Evolutionary conservation across 1,140 invertebrate species (phyloP).

Genomic region (Araneus ventricosus): DNA sequence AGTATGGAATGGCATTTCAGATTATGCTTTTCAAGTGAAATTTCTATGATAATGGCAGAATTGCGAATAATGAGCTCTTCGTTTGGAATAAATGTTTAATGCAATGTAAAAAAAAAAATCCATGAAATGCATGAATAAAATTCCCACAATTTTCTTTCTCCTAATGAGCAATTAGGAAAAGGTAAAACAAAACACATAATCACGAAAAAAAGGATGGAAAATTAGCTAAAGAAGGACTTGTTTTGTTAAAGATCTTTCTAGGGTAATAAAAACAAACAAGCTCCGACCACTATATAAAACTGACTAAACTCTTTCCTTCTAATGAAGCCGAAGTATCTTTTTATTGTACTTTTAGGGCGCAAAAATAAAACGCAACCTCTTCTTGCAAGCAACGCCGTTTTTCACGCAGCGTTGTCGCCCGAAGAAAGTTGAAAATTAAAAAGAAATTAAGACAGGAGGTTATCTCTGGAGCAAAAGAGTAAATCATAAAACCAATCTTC

Average conservation of each 20-base stretch:
- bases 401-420: conserved; percentile 1
- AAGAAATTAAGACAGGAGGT: conserved; percentile 34
- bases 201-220: neutral
- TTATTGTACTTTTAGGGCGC: neutral
- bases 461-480: conserved; percentile 1
- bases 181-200: neutral
- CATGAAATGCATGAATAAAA: neutral
- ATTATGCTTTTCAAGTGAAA: neutral
- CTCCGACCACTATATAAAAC: neutral
- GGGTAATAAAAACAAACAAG: conserved; percentile 11
- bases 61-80: neutral
- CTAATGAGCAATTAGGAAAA: neutral
- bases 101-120: neutral
- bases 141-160: neutral
- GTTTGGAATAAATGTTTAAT: neutral
- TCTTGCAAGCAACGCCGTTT: neutral
- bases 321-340: neutral
- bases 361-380: neutral
- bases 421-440: conserved; percentile 34
- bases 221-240: neutral
- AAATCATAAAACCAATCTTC: conserved; percentile 46
- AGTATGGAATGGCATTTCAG: neutral
- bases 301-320: neutral
- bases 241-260: neutral
- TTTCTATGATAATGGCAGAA: neutral